A percentile compares a stretch with the other conserved stretches of the same genome.
These are phyloP conservation scores for Myotis planiceps DNA, from an alignment of 2,797 vertebrate species.

Conservation along the genomic window DNA sequence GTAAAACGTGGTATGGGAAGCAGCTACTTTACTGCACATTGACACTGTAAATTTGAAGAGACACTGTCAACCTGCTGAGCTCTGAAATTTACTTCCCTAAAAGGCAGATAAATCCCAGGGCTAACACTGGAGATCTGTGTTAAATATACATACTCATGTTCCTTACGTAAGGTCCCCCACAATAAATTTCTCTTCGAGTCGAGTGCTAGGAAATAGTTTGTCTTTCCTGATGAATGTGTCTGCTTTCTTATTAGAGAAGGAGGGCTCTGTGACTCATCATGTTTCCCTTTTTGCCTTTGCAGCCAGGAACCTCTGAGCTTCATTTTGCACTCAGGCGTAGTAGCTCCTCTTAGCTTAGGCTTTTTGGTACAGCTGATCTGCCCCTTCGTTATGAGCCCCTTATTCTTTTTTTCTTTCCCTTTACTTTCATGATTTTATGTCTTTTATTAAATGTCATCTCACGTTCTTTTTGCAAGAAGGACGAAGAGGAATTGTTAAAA, in stretches of 20 bases:
- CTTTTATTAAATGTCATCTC: background rate
- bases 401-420: background rate
- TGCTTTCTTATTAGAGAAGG: background rate
- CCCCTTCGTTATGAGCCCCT: background rate
- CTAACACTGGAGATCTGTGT: slow-evolving; percentile 51
- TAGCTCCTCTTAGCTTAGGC: background rate
- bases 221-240: slow-evolving; percentile 55
- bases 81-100: slow-evolving; percentile 77
- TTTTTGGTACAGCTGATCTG: background rate
- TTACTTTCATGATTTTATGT: background rate
- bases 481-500: background rate
- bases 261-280: background rate
- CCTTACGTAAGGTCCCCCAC: slow-evolving; percentile 45
- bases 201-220: slow-evolving; percentile 54
- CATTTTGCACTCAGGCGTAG: background rate
- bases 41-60: slow-evolving; percentile 83
- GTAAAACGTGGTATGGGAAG: slow-evolving; percentile 67
- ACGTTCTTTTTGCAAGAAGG: background rate
- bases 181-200: slow-evolving; percentile 58
- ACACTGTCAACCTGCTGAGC: slow-evolving; percentile 77
- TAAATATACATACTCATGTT: slow-evolving; percentile 80
- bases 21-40: slow-evolving; percentile 70
- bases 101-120: slow-evolving; percentile 79
- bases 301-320: slow-evolving; percentile 40
- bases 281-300: slow-evolving; percentile 58